Evolutionary conservation across 2,797 vertebrate genomes (phyloP), one percentile per base, ranked within the genome.

Genomic region (Pogonophryne albipinna): DNA sequence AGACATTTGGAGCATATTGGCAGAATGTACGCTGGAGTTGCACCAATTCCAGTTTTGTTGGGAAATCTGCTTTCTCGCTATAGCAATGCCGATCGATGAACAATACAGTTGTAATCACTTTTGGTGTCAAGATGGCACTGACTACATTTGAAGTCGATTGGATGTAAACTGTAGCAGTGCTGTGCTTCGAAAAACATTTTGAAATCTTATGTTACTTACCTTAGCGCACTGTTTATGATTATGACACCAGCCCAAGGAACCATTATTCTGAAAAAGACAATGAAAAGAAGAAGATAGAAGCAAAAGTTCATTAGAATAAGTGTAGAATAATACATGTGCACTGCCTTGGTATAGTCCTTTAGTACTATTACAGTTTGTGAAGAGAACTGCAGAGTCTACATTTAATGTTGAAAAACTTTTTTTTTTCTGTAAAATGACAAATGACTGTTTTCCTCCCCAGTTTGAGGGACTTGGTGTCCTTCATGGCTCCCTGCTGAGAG

Each of bases 211-310:
- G 38, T 55, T 10, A 57, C 89, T 5, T 95, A 98, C 97, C 97
- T 97, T 97, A 79, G 97, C 95, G 82, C 97, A 98, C 11, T 96
- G 96, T 89, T 97, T 98, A 90, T 98, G 95, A 87, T 92, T 91
- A 78, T 94, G 96, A 86, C 97, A 98, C 97, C 97, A 97, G 86
- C 94, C 93, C 94, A 98, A 82, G 41, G 96, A 96, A 45, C 96
- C 95, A 61, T 97, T 96, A 84, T 93, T 96, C 97, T 97, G 89
- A 11, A 90, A 91, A 59, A 83, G 73, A 59, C 14, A 34, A 6
- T 17, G 45, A 60, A 71, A 55, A 60, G 23, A 56, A 16, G 6
- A 45, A 64, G 27, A 65, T 17, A 71, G 2, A 16, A 19, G 1
- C 15, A 49, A 4, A 20, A 64, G 63, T 51, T 5, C 67, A 46